Evolutionary conservation across 2,888 invertebrate species (phyloP), one percentile per base, ranked within the genome.

Genomic region (Agrotis exclamationis): DNA sequence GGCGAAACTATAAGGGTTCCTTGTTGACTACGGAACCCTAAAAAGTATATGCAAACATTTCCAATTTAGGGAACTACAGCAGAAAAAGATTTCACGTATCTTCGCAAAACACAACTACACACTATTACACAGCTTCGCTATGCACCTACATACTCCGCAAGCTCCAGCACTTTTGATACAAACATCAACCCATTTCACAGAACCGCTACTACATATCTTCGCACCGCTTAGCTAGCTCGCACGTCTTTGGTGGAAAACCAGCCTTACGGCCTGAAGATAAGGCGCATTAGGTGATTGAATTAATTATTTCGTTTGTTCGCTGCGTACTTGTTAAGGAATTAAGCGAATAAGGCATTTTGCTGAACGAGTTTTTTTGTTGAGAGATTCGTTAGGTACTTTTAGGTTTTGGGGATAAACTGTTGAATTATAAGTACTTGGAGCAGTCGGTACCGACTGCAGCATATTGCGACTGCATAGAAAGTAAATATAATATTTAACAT

Each of bases 261-360:
- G 33, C 33, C 18, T 53, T 51, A 70, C 44, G 2, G 7, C 24
- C 53, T n/a, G 14, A 22, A 74, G 45, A 66, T 74, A 50, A 51
- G n/a, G 20, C 3, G 63, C 54, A 68, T 75, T 80, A 76, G 44
- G 51, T 48, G 24, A 77, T 77, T 80, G 48, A 51, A 77, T 80
- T 77, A 80, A 80, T 77, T 80, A 80, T 68, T 63, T 53, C 4
- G 24, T 76, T 75, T 58, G 22, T 67, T 67, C 20, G 51, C 16
- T 59, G 11, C 44, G 47, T 62, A 28, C 50, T 63, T 79, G 33
- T 64, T 48, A 51, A 6, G 18, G 3, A 28, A 63, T 59, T 70
- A 47, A n/a, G 48, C 50, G 47, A 33, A 4, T 20, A 50, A 20
- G 14, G 22, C 22, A 54, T 20, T 33, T 39, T 65, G 11, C 16